These are phyloP conservation scores for Phylloscopus whistleri DNA, from an alignment of 2,113 vertebrate species.

Conservation along the genomic window DNA sequence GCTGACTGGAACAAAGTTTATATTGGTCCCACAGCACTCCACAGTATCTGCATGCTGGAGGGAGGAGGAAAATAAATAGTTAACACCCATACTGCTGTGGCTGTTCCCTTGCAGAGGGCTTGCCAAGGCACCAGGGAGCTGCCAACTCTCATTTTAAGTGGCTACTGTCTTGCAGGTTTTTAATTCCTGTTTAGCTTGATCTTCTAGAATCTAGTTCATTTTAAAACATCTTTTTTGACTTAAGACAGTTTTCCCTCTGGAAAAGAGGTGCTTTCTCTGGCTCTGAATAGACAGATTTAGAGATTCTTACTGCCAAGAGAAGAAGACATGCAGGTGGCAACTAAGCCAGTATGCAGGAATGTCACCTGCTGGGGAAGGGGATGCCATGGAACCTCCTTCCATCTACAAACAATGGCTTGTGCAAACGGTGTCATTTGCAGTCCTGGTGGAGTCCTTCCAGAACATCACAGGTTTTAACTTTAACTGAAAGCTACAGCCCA, in stretches of 20 bases:
- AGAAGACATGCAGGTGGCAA: neutral
- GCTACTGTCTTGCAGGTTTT: neutral
- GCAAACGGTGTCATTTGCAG: neutral
- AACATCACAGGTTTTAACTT: neutral
- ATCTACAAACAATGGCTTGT: neutral
- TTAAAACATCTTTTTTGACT: neutral
- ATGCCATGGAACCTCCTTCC: neutral
- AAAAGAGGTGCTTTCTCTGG: neutral
- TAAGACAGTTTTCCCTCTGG: neutral
- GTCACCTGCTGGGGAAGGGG: neutral
- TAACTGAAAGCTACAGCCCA: neutral
- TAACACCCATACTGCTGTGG: neutral
- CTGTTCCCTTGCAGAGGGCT: neutral
- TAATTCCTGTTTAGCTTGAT: neutral
- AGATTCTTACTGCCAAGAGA: neutral
- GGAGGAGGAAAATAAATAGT: constrained; percentile 9
- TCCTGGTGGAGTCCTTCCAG: neutral
- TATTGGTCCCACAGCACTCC: constrained; percentile 88
- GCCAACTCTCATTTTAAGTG: neutral
- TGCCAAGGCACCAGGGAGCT: neutral
- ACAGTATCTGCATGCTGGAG: constrained; percentile 90
- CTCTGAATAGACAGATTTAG: neutral
- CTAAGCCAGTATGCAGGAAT: neutral
- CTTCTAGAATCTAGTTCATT: neutral
- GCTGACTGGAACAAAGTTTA: constrained; percentile 84